Evolutionary conservation across 1,140 invertebrate genomes (phyloP).

Genomic region (Nephotettix cincticeps): DNA sequence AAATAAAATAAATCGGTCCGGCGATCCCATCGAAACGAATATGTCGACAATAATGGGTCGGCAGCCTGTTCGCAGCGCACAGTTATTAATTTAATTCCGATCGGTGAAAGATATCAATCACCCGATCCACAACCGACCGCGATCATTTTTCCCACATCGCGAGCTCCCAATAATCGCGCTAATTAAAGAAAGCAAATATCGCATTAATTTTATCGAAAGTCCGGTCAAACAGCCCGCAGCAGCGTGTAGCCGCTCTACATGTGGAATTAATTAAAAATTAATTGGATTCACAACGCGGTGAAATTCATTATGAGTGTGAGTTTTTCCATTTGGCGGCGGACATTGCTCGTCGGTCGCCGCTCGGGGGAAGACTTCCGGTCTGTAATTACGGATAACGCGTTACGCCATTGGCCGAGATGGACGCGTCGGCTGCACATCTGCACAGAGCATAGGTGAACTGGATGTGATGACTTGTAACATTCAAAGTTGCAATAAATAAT

Average conservation of each 20-base stretch:
- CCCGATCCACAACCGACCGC: background rate
- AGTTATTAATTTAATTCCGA: background rate
- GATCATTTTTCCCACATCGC: background rate
- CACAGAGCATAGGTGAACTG: no score
- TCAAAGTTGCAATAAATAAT: no score
- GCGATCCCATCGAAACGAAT: background rate
- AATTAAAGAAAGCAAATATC: constrained; percentile 11
- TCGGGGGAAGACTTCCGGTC: no score
- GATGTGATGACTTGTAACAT: no score
- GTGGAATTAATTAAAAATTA: constrained; percentile 13
- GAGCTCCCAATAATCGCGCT: background rate
- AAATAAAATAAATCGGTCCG: no score
- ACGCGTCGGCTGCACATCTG: no score
- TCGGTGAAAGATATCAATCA: constrained; percentile 7
- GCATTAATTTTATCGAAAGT: constrained; percentile 6
- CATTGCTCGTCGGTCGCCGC: background rate
- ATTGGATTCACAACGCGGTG: background rate
- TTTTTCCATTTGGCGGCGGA: background rate
- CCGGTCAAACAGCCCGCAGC: background rate
- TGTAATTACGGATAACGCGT: no score
- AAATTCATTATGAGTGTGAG: constrained; percentile 8
- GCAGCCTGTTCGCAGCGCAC: background rate
- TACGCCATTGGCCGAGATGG: no score
- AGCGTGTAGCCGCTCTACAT: background rate
- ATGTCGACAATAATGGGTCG: background rate